Evolutionary conservation across 2,113 vertebrate species (phyloP).

Genomic region (Grallaria varia): DNA sequence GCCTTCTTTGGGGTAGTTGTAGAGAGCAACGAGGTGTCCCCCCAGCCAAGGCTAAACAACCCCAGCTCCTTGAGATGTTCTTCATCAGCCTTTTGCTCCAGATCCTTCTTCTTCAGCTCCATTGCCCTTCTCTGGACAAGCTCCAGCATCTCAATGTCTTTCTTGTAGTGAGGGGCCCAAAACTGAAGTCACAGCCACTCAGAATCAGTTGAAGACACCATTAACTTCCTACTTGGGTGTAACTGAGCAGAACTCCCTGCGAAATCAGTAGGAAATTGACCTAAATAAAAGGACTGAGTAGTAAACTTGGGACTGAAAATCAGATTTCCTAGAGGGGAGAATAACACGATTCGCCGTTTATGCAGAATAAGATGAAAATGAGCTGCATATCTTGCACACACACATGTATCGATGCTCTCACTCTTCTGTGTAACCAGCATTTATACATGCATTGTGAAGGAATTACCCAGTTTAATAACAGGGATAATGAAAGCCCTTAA

Average conservation of each 20-base stretch:
- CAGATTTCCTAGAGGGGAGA: background rate
- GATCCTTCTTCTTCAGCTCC: background rate
- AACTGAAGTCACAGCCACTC: background rate
- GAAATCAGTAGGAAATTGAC: background rate
- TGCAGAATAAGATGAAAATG: background rate
- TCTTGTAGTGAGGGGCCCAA: background rate
- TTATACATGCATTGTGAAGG: background rate
- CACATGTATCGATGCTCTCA: background rate
- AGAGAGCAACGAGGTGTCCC: background rate
- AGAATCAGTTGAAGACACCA: background rate
- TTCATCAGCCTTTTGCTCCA: background rate
- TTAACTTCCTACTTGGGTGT: background rate
- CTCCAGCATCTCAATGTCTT: background rate
- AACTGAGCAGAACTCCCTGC: background rate
- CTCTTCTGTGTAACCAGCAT: background rate
- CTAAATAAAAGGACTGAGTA: background rate
- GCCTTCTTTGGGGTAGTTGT: background rate
- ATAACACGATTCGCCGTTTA: background rate
- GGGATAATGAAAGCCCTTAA: background rate
- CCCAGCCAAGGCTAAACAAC: background rate
- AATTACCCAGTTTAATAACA: background rate
- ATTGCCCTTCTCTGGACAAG: background rate
- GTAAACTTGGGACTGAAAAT: background rate
- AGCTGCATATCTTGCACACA: fast-evolving
- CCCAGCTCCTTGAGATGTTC: fast-evolving